Percentiles rank a stretch among this genome's conserved stretches.
phyloP scores from a whole-genome alignment of 1,140 invertebrate species.

The Aporrectodea caliginosa region DNA sequence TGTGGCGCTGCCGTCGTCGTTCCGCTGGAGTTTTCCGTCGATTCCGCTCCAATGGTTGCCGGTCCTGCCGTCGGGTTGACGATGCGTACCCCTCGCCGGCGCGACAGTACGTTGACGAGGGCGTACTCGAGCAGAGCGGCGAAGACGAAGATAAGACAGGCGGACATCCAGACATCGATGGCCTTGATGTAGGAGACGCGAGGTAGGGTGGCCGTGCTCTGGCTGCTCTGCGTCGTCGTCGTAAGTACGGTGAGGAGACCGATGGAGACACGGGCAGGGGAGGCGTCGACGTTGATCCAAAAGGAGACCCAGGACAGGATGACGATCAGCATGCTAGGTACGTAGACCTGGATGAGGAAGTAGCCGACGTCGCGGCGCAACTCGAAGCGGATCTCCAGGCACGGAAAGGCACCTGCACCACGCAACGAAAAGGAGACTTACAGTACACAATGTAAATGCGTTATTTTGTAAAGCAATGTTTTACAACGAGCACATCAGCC shows the following conservation, averaged over 20 bases:
- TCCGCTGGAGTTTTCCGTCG: not conserved
- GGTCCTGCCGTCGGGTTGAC: constrained; percentile 1
- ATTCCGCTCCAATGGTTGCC: not conserved
- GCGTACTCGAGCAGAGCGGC: constrained; percentile 76
- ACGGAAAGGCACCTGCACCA: constrained; percentile 32
- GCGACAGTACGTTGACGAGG: constrained; percentile 60
- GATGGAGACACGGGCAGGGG: constrained; percentile 27
- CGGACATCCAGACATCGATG: constrained; percentile 78
- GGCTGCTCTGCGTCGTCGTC: constrained; percentile 25
- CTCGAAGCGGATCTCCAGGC: constrained; percentile 73
- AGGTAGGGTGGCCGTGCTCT: constrained; percentile 30
- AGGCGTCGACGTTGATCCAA: constrained; percentile 29
- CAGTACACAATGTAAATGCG: too few relatives aligned
- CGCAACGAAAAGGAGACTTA: too few relatives aligned
- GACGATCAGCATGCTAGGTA: constrained; percentile 78
- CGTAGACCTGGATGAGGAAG: constrained; percentile 82
- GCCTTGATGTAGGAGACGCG: constrained; percentile 63
- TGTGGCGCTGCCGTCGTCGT: not conserved
- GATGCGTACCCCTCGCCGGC: constrained; percentile 15
- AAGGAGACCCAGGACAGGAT: constrained; percentile 29
- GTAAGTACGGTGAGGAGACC: constrained; percentile 58
- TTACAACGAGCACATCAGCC: too few relatives aligned
- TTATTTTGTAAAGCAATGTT: too few relatives aligned
- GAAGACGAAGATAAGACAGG: constrained; percentile 79
- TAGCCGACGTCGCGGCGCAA: constrained; percentile 69